Evolutionary conservation across 35 echinoderm and acorn worm genomes (phyloP), one percentile per base, ranked within the genome.

Genomic region (Ophiothrix spiculata): DNA sequence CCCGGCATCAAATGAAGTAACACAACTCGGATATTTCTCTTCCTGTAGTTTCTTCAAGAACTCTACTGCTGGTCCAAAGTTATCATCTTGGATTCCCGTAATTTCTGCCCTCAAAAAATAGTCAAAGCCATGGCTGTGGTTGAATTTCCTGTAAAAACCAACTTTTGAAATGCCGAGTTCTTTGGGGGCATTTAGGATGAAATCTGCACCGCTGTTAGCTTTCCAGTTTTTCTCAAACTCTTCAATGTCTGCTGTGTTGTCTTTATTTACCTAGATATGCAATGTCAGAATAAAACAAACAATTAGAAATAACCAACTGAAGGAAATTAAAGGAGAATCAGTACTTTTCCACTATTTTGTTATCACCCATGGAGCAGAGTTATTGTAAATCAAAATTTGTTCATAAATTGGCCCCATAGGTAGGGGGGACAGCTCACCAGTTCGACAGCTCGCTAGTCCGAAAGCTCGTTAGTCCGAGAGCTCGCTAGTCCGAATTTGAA

Each of bases 171-270:
- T 64, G 34, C 86, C 86, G 32, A 88, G 60, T 11, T 78, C 77
- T 15, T 88, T 88, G 1, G 86, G 86, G 6, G 77, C 86, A 21
- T 88, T 79, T 13, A 75, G 32, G 41, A 88, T 88, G 77, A 88
- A 88, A 23, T 88, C 56, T 28, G 86, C 56, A 10, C 86, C 86
- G 23, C 75, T 79, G 14, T 75, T 60, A 56, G 45, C 37, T 25
- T 23, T 63, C 86, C 86, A 88, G 25, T 88, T 45, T 37, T 88
- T 74, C 78, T 88, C 86, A 38, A 88, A 88, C 6, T 88, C 86
- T 0, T 77, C 37, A 13, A 56, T 35, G 36, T 79, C 77, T 32
- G 76, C 17, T 23, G 79, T 56, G 4, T 46, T 64, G 34, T 63
- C 77, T 33, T 88, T 76, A 1, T 77, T 77, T 1, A 69, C 69